Conservation (phyloP, 2,888 invertebrate species). For the Zelleria hepariella region DNA sequence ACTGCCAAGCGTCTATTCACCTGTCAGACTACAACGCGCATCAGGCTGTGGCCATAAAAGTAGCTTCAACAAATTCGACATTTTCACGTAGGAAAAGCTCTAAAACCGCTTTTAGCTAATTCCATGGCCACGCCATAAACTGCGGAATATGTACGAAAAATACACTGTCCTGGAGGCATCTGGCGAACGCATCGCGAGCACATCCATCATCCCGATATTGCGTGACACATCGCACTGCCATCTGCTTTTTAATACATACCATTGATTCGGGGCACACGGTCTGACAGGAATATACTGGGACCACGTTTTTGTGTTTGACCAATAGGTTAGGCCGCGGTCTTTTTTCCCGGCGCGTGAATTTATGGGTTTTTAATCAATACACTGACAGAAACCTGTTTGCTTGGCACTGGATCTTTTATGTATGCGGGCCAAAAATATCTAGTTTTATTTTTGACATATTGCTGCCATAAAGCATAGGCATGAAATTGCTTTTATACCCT, state of each 20-base stretch:
- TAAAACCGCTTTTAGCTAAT: background rate
- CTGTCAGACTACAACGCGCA: background rate
- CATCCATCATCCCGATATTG: slow-evolving; percentile 54
- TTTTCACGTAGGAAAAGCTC: no score
- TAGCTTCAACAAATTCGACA: no score
- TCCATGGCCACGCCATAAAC: background rate
- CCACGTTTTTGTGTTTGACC: background rate
- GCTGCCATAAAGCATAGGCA: no score
- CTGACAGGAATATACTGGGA: background rate
- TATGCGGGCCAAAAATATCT: no score
- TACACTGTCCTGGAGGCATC: slow-evolving; percentile 17
- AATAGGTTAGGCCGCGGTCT: background rate
- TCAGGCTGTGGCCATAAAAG: no score
- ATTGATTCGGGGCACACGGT: background rate
- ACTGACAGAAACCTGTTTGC: background rate
- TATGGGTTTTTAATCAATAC: background rate
- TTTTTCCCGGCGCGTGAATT: background rate
- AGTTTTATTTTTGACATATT: no score
- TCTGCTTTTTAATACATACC: slow-evolving; percentile 5
- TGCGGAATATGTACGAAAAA: background rate
- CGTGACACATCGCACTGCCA: slow-evolving; percentile 19
- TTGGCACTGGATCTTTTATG: no score
- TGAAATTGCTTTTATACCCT: no score
- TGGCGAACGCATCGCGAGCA: background rate
- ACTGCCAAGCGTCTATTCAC: background rate